Evolutionary conservation across 2,888 invertebrate species (phyloP), one percentile per base, ranked within the genome.

Genomic region (Phortica magna): DNA sequence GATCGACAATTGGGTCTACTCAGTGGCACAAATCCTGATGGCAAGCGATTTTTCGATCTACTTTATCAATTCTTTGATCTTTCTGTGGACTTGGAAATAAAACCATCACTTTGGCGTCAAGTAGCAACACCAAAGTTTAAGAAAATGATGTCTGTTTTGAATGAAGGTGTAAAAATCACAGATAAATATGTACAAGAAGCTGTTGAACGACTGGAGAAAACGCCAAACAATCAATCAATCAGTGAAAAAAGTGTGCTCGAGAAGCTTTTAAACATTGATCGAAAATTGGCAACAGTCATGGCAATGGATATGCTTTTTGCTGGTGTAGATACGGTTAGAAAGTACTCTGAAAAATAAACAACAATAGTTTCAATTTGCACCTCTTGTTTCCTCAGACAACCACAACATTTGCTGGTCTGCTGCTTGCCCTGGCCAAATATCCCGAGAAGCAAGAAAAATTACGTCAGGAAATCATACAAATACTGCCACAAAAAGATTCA

Each of bases 271-370:
- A 93, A 93, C 61, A 93, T 94, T 48, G 94, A 95, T 82, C 93
- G 93, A 77, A 93, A 92, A 84, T 93, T 94, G 6, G 95, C 95
- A 0, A 87, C 93, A 19, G 92, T 94, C 78, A 95, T 95, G 94
- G 94, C 94, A 0, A 93, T 94, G 83, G 95, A 95, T 89, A 94
- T 95, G 94, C 83, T 95, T 10, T 91, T 94, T 68, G 95, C 95
- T 64, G 95, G 95, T 75, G 94, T 95, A 48, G 95, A 96, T 87
- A 95, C 95, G 77, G 95, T 96, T 92, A 92, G 76, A 7, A 2
- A 59, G 14, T 14, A 65, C 48, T 12, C 2, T 48, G 1, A 9
- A 48, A 48, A 48, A 48, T 48, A 48, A 12, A 12, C 9, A 12
- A 3, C 7, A 5, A 6, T 12, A 48, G 48, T 2, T 14, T 2